phyloP scores from a whole-genome alignment of 2,113 vertebrate genomes.

The Tyto alba region DNA sequence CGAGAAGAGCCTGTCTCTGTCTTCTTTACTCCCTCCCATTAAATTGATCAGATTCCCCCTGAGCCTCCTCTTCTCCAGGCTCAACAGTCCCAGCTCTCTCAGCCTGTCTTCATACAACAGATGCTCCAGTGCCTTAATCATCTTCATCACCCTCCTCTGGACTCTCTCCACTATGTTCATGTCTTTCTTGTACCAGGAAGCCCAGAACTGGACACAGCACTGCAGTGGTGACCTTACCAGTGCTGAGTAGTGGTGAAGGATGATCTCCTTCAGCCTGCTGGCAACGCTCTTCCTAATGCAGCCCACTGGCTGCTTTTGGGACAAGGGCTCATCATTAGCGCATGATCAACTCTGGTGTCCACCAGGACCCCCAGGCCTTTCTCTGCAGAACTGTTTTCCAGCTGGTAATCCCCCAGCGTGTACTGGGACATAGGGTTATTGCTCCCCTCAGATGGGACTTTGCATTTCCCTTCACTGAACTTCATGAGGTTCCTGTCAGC shows the following conservation, averaged over 20 bases:
- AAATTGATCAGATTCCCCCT: neutral
- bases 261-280: neutral
- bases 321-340: neutral
- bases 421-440: neutral
- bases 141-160: neutral
- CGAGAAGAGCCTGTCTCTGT: neutral
- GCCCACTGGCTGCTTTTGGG: neutral
- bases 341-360: neutral
- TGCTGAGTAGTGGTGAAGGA: neutral
- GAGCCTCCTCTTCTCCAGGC: neutral
- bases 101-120: neutral
- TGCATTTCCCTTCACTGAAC: neutral
- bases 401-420: neutral
- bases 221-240: neutral
- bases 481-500: neutral
- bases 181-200: neutral
- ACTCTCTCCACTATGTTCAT: neutral
- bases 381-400: neutral
- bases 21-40: neutral
- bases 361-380: neutral
- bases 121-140: neutral
- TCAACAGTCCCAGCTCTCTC: neutral
- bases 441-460: neutral
- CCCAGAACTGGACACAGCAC: neutral
- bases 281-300: neutral